Conservation (phyloP, 2,888 invertebrate species). For the Prosopocoilus inquinatus region DNA sequence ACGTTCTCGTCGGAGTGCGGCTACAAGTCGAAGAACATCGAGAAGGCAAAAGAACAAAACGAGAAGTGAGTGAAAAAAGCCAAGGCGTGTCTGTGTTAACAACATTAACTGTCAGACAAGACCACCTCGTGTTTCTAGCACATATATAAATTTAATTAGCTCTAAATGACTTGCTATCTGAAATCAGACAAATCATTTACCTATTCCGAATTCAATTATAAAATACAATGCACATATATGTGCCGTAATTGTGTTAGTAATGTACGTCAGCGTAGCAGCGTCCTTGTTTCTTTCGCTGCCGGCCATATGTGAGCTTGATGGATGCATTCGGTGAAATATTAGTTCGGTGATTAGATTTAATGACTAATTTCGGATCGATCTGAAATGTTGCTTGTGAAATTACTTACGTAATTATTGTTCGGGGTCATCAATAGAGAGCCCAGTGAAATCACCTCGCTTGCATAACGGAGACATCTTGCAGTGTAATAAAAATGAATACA, state of each 20-base stretch:
- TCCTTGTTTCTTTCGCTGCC: too few species aligned
- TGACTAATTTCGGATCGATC: background rate
- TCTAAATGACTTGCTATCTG: conserved; percentile 48
- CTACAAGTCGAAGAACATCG: background rate
- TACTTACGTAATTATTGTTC: background rate
- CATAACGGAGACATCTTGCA: too few species aligned
- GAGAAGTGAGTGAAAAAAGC: conserved; percentile 3
- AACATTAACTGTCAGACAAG: conserved; percentile 30
- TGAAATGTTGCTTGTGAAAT: background rate
- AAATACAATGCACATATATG: conserved; percentile 38
- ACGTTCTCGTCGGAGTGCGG: background rate
- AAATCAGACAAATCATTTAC: conserved; percentile 42
- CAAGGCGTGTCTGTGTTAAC: conserved; percentile 33
- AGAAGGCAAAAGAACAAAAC: conserved; percentile 13
- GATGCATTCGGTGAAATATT: background rate
- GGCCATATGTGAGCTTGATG: too few species aligned
- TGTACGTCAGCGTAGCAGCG: background rate
- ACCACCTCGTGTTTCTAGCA: conserved; percentile 37
- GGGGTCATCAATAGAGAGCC: too few species aligned
- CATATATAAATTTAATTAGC: conserved; percentile 49
- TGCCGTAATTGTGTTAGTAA: conserved; percentile 15
- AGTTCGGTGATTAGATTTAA: background rate
- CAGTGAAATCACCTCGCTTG: too few species aligned
- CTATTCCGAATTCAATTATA: conserved; percentile 49
- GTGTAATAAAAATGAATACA: too few species aligned